These are phyloP conservation scores for Taenioides sp. DNA, from an alignment of 2,797 vertebrate genomes.

Conservation along the genomic window DNA sequence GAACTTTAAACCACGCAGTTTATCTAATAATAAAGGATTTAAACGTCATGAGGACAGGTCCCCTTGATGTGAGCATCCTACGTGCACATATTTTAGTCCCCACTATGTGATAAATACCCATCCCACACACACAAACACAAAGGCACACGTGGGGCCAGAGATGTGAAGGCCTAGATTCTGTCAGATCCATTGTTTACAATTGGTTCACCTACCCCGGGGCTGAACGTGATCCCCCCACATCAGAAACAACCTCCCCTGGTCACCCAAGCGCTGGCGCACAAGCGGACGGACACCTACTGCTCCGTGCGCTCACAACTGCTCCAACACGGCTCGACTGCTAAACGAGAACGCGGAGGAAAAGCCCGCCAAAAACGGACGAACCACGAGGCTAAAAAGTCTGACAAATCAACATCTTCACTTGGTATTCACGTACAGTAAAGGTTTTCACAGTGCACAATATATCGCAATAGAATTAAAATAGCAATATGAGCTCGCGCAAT, in stretches of 20 bases:
- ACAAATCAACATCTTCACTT: not conserved
- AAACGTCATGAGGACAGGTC: no score
- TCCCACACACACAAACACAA: constrained; percentile 1
- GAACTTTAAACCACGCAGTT: no score
- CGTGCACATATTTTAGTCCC: no score
- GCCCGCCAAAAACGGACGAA: not conserved
- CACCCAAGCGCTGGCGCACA: constrained; percentile 13
- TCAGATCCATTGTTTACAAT: constrained; percentile 82
- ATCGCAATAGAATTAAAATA: no score
- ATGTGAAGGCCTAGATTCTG: constrained; percentile 72
- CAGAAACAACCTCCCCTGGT: constrained; percentile 37
- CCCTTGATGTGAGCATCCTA: no score
- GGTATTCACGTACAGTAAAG: no score
- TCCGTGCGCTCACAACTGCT: not conserved
- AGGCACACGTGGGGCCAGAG: constrained; percentile 32
- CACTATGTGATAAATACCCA: no score
- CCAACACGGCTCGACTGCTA: constrained; percentile 23
- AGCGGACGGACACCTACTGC: constrained; percentile 8
- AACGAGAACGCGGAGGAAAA: constrained; percentile 22
- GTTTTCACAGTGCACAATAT: no score
- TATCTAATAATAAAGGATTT: no score
- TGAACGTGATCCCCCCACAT: constrained; percentile 72
- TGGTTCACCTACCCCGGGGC: constrained; percentile 78
- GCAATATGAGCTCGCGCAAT: no score
- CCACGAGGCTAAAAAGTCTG: not conserved